Base-by-base conservation (phyloP, 2,888 invertebrate species). In the Ormyrus labotus region DNA sequence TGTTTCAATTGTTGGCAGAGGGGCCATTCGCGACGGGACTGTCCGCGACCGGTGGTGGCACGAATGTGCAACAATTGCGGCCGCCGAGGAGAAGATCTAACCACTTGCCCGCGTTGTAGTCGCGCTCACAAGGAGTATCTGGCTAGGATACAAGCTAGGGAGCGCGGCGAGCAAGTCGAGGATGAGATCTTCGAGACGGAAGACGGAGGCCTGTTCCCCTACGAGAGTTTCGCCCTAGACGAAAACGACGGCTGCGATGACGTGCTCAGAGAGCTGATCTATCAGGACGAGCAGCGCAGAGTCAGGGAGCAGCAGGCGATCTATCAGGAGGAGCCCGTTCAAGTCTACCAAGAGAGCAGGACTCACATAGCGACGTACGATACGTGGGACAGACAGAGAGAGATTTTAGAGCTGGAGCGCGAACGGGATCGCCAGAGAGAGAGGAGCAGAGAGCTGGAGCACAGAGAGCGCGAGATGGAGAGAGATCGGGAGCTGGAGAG, bases 1-100 rank as follows among this genome's bases (percentile, higher is more conserved):
- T 79, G 78, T 47, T 79, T 34, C 57, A 79, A 73, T 45, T 73
- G 78, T 45, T 79, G 73, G 73, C 68, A 19, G 19, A 68, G 9
- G 7, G 78, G 78, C 5, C 78, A 79, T 10, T 5, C 55, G 5
- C 45, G 4, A 5, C 58, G 34, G 6, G 51, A 51, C 1, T 79
- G 78, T 19, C 48, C 72, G 5, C 34, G 53, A 3, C 73, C 73
- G 2, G 0, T 3, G 4, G 9, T 19, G 6, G 55, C 47, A 4
- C 50, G 11, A 2, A 61, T 63, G 13, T 79, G 78, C 13, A 48
- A 68, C n/a, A 79, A 79, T 45, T 79, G 78, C 10, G 78, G 78
- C 10, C 34, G 78, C 1, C 58, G 73, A 4, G 68, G 55, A 9
- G 78, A 63, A 13, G 57, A 60, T 4, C 0, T 80, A 9, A 13